phyloP scores from a whole-genome alignment of 2,797 vertebrate species.

The Rhynchotus rufescens region DNA sequence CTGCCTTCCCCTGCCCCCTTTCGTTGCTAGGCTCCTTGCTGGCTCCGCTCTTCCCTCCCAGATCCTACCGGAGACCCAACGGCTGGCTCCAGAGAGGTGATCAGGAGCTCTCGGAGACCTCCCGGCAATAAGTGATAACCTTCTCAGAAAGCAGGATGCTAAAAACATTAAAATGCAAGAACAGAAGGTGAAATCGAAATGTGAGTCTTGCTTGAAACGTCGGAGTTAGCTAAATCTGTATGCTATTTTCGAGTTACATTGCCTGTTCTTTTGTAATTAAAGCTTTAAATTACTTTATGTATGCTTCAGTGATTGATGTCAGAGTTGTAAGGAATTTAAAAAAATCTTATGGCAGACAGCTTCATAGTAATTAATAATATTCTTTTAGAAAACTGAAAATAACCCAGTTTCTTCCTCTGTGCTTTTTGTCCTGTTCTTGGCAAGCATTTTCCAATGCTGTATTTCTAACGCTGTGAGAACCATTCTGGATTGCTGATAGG shows the following conservation, averaged over 20 bases:
- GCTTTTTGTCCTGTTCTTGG: conserved; percentile 19
- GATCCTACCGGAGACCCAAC: neutral
- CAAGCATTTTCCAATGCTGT: neutral
- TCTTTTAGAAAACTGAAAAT: conserved; percentile 12
- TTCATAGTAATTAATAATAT: neutral
- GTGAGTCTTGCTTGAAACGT: conserved; percentile 12
- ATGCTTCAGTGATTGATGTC: neutral
- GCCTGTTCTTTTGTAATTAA: conserved; percentile 45
- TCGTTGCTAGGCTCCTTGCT: neutral
- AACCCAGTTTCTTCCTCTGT: neutral
- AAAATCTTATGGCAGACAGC: neutral
- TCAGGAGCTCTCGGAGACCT: neutral
- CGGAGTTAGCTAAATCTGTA: conserved; percentile 8
- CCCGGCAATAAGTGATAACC: neutral
- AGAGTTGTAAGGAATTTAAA: neutral
- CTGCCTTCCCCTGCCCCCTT: neutral
- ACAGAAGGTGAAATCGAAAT: conserved; percentile 32
- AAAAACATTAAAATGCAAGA: conserved; percentile 17
- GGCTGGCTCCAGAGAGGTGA: neutral
- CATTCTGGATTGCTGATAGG: neutral
- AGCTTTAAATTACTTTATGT: conserved; percentile 33
- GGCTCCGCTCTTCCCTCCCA: neutral
- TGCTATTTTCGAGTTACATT: conserved; percentile 1
- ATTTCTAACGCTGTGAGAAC: neutral
- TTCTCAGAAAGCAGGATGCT: neutral